These are phyloP conservation scores for Anastrepha obliqua DNA, from an alignment of 1,140 invertebrate genomes.

Conservation along the genomic window DNA sequence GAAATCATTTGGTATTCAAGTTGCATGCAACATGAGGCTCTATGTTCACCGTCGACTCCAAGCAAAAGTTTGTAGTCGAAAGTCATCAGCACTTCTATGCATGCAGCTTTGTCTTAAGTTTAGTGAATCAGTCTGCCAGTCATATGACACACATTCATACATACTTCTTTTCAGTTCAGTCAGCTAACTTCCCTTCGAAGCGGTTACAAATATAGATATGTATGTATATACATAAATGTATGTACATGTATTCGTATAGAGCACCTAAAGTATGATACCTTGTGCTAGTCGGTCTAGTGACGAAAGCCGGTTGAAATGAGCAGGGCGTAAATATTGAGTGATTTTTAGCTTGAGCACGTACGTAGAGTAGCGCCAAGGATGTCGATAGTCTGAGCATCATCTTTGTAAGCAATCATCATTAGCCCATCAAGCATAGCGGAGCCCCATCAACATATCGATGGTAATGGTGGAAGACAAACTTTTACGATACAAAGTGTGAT, in stretches of 20 bases:
- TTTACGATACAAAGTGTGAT: no score
- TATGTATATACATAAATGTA: not conserved
- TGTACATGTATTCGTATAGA: not conserved
- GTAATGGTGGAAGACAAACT: not conserved
- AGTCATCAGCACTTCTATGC: not conserved
- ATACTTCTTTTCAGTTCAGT: not conserved
- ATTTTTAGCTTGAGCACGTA: constrained; percentile 47
- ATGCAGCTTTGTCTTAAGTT: not conserved
- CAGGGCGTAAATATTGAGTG: constrained; percentile 14
- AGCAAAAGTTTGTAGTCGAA: not conserved
- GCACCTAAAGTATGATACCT: not conserved
- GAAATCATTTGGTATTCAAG: constrained; percentile 41
- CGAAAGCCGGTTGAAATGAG: not conserved
- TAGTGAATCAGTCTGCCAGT: constrained; percentile 13
- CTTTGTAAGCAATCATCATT: constrained; percentile 32
- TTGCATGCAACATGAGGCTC: constrained; percentile 8
- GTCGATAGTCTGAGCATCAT: not conserved
- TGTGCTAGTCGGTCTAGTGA: not conserved
- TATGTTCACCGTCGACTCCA: not conserved
- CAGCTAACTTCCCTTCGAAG: constrained; percentile 1
- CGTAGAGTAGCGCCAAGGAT: not conserved
- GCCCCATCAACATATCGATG: constrained; percentile 15
- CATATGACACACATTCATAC: not conserved
- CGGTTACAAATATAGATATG: not conserved
- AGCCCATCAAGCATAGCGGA: constrained; percentile 20